These are phyloP conservation scores for Apis mellifera DNA, from an alignment of 1,140 invertebrate genomes.

Conservation along the genomic window DNA sequence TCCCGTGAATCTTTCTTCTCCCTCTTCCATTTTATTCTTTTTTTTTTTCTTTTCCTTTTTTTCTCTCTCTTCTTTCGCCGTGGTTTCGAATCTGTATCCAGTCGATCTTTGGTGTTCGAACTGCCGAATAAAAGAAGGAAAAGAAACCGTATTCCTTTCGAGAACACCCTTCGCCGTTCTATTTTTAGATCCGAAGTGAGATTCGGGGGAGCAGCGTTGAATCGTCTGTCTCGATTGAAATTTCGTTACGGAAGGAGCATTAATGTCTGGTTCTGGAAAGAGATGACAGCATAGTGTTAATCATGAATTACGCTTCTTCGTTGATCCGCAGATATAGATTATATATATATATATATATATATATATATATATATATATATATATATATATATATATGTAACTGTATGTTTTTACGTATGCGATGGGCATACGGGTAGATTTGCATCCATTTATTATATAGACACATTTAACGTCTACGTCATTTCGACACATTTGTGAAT, in stretches of 20 bases:
- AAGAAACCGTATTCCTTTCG: conserved; percentile 16
- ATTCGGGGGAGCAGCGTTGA: not conserved
- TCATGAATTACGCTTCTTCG: not conserved
- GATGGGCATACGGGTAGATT: conserved; percentile 27
- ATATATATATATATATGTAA: too few species aligned
- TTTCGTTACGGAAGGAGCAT: not conserved
- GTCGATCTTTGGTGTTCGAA: conserved; percentile 33
- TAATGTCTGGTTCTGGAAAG: not conserved
- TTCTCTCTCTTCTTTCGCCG: not conserved
- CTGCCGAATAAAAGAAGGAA: conserved; percentile 1
- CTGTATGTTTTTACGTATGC: conserved; percentile 30
- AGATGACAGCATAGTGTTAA: not conserved
- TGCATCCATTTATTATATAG: conserved; percentile 32
- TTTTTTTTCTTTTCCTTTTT: not conserved
- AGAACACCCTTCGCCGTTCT: conserved; percentile 13
- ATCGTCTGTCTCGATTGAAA: too few species aligned
- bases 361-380: too few species aligned
- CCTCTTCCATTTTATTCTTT: too few species aligned
- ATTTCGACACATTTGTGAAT: conserved; percentile 49
- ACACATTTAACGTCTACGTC: conserved; percentile 53
- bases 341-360: too few species aligned
- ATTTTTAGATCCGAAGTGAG: conserved; percentile 9
- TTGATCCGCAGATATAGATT: conserved; percentile 14
- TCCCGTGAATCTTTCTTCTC: conserved; percentile 4
- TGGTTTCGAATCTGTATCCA: conserved; percentile 31